phyloP scores from a whole-genome alignment of 2,113 vertebrate species.

The Lepisosteus oculatus region DNA sequence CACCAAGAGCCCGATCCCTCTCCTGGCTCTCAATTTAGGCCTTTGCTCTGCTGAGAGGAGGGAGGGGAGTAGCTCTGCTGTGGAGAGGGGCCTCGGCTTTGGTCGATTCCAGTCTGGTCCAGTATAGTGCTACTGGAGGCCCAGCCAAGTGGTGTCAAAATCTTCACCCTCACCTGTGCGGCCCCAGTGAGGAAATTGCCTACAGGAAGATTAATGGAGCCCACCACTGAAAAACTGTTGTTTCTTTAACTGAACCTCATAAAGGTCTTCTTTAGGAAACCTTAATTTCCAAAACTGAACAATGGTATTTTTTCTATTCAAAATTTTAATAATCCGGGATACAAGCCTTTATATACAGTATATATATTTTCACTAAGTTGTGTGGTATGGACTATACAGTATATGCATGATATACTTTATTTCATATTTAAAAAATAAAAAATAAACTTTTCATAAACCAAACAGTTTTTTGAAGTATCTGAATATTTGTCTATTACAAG shows the following conservation, averaged over 20 bases:
- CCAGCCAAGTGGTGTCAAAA: conserved; percentile 25
- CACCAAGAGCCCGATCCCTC: conserved; percentile 34
- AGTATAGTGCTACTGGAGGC: conserved; percentile 34
- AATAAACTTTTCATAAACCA: too few species aligned
- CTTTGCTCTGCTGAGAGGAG: conserved; percentile 32
- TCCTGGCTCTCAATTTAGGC: conserved; percentile 63
- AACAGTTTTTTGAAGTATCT: too few species aligned
- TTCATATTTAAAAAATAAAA: too few species aligned
- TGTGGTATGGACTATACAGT: too few species aligned
- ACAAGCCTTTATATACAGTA: too few species aligned
- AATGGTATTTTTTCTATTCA: too few species aligned
- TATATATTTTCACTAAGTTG: too few species aligned
- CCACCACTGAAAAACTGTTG: conserved; percentile 26
- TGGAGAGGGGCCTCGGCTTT: conserved; percentile 1
- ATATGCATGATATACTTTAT: too few species aligned
- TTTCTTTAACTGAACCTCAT: conserved; percentile 15
- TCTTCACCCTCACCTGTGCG: conserved; percentile 36
- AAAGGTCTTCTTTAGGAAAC: too few species aligned
- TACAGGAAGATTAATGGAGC: conserved; percentile 45
- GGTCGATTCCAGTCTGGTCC: conserved; percentile 22
- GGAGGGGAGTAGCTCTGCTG: neutral
- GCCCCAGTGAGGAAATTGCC: conserved; percentile 27
- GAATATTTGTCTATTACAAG: too few species aligned
- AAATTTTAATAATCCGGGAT: too few species aligned
- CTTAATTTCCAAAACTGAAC: too few species aligned